Evolutionary conservation across 2,888 invertebrate genomes (phyloP).

Genomic region (Corbicula japonica): DNA sequence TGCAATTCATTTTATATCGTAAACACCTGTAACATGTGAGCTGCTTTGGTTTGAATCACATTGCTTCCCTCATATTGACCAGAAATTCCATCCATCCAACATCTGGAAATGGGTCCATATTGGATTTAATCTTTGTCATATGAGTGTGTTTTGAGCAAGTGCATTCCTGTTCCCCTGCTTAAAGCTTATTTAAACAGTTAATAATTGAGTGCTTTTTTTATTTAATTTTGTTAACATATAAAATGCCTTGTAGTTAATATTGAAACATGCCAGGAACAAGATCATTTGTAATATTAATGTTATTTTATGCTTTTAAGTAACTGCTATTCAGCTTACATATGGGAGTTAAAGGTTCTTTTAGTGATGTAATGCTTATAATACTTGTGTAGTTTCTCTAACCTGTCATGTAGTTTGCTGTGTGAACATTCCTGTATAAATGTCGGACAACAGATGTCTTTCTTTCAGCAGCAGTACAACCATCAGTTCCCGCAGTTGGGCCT

Average conservation of each 20-base stretch:
- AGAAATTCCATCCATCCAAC: not conserved
- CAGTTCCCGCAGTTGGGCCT: constrained; percentile 58
- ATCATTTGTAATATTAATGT: too few relatives aligned
- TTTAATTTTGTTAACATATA: too few relatives aligned
- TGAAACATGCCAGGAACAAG: too few relatives aligned
- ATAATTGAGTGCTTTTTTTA: too few relatives aligned
- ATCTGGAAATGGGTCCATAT: constrained; percentile 21
- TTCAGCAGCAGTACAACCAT: constrained; percentile 65
- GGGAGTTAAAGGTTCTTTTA: too few relatives aligned
- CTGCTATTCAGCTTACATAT: too few relatives aligned
- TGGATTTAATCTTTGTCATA: constrained; percentile 5
- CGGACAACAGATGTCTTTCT: constrained; percentile 58
- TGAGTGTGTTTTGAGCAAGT: constrained; percentile 17
- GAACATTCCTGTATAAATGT: constrained; percentile 56
- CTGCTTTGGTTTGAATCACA: constrained; percentile 32
- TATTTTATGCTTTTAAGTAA: too few relatives aligned
- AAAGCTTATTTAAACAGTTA: too few relatives aligned
- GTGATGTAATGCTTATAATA: too few relatives aligned
- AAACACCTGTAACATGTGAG: constrained; percentile 12
- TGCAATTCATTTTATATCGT: constrained; percentile 26
- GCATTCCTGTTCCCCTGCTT: constrained; percentile 15
- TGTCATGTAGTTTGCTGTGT: constrained; percentile 54
- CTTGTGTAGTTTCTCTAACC: too few relatives aligned
- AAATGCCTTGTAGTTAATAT: too few relatives aligned
- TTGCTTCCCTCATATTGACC: constrained; percentile 24